Base-by-base conservation (phyloP, 2,888 invertebrate genomes). In the Galerucella calmariensis region DNA sequence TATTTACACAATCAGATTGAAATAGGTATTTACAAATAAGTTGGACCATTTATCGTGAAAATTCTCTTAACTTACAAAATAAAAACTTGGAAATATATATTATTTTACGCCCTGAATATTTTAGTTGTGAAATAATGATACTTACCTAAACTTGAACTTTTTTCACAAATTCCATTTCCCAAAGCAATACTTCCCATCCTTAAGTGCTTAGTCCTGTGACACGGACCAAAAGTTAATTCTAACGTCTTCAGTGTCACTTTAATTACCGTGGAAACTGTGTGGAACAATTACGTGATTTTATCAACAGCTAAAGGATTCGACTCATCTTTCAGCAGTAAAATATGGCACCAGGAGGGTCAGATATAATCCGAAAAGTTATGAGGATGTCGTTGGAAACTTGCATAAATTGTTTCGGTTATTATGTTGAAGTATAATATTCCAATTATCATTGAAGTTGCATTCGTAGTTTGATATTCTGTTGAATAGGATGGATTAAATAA, bases 241-340 rank as follows among this genome's bases (percentile, higher is more conserved):
- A 58, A 65, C 53, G 74, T 65, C 62, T 61, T 74, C 58, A 67
- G 53, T 51, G 69, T 35, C 51, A 70, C 48, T 69, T 59, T 67
- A 69, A 70, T 67, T 67, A 61, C 69, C 48, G n/a, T 67, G 44
- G 62, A 74, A 74, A 59, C 70, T 74, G 16, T 46, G 56, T 48
- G 35, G 74, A 66, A 69, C 70, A 74, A 74, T 74, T 74, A 70
- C 74, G 69, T 74, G 74, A 70, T 74, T 48, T 67, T 74, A 74
- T 74, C 74, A 70, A 61, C 66, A 67, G 65, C 59, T 61, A 67
- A 74, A 69, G 67, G 74, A 74, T 70, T 70, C 67, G 70, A 74
- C 61, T 70, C 70, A 74, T 74, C 58, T 53, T 70, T 70, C 62
- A 70, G 67, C 67, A 74, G 70, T 74, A 74, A 70, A 74, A 71